Evolutionary conservation across 2,888 invertebrate species (phyloP), one percentile per base, ranked within the genome.

Genomic region (Tipula lateralis): DNA sequence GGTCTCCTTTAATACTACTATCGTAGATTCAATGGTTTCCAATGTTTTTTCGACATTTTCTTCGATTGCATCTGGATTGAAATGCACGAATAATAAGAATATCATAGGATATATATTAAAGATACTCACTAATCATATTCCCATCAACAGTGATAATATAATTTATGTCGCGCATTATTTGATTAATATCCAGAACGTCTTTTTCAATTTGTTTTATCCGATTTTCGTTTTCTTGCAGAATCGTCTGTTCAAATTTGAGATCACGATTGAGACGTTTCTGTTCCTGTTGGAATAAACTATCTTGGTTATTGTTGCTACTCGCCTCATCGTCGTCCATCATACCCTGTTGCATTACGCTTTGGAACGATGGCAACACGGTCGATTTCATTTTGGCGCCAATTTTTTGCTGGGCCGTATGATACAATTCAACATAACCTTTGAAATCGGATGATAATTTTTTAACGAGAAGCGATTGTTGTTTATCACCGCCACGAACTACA

Each of bases 381-480:
- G 87, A 88, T 44, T 95, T 94, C 92, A 94, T 94, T 88, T 95
- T 94, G 82, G 91, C 92, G 19, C 94, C 93, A 84, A 95, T 92
- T 90, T 92, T 91, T 92, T 95, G 95, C 89, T 97, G 97, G 87
- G 95, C 92, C 24, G 92, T 90, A 83, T 95, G 93, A 89, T 96
- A 97, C 88, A 93, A 93, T 86, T 94, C 93, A 19, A 97, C 92
- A 1, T 96, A 93, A 86, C 95, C 95, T 86, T 93, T 93, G 89
- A 97, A 97, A 87, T 96, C 95, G 87, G 94, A 94, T 12, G 95
- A 95, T 13, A 97, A 92, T 87, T 96, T 93, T 87, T 96, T 96
- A 84, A 96, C 93, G 89, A 97, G 96, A 86, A 97, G 90, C 88
- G 95, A 95, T 89, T 96, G 95, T 85, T 95, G 94, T 87, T 95